Evolutionary conservation across 2,888 invertebrate genomes (phyloP).

Genomic region (Hartigia nigra): DNA sequence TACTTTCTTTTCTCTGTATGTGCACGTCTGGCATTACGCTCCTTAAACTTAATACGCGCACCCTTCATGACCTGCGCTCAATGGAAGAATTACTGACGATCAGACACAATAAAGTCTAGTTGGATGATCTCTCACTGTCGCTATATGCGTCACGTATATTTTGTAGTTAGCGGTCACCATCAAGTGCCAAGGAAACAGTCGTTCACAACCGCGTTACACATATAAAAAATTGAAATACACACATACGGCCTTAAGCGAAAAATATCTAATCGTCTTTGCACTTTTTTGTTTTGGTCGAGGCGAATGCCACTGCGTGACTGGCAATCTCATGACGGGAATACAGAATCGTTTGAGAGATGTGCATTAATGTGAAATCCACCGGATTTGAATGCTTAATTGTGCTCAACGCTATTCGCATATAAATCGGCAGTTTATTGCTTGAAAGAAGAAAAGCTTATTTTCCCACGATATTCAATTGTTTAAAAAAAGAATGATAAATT

Average conservation of each 20-base stretch:
- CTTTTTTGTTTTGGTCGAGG: not conserved
- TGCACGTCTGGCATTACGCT: not conserved
- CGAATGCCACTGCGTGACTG: not conserved
- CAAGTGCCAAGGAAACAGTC: not conserved
- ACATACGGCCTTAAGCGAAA: not conserved
- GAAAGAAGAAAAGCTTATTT: not conserved
- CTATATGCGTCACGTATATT: not conserved
- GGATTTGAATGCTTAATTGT: not conserved
- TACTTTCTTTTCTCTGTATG: not conserved
- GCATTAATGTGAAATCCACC: not conserved
- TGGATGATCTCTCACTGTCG: not conserved
- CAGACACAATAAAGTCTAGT: conserved; percentile 45
- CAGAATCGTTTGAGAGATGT: not conserved
- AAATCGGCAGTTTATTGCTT: not conserved
- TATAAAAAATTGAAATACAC: not conserved
- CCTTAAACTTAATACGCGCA: not conserved
- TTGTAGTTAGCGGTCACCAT: not conserved
- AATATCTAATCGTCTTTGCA: not conserved
- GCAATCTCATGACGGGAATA: not conserved
- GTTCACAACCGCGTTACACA: not conserved
- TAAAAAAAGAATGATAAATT: not conserved
- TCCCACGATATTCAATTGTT: not conserved
- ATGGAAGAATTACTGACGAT: conserved; percentile 44
- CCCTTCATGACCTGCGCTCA: conserved; percentile 46
- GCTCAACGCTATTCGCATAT: not conserved